Base-by-base conservation (phyloP, 2,797 vertebrate species). In the Gallinago nigripennis region DNA sequence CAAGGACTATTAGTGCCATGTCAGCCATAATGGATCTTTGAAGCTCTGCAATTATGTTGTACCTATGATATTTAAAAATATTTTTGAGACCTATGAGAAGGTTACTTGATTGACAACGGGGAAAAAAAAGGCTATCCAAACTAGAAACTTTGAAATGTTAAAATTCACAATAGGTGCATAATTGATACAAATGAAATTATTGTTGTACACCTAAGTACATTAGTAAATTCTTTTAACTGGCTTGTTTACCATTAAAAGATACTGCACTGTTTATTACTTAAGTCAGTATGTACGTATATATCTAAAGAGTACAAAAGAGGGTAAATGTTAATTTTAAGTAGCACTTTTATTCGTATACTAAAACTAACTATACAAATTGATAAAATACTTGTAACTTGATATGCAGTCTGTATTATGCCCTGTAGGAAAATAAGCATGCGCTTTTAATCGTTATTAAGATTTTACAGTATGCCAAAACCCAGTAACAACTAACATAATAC, bases 361-460 rank as follows among this genome's bases (percentile, higher is more conserved):
- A 73, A 93, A 37, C 2, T n/a, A 75, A 70, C 24, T 46, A 39
- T 91, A 56, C 70, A 58, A 61, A 57, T 27, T 72, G 30, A 35
- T 69, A 70, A 92, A 94, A 69, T 64, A 58, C 2, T 58, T 82
- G 43, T 51, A 79, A 93, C 72, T 68, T 76, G 76, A 61, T 85
- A n/a, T 11, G 11, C 31, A 75, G 43, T 11, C 63, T 65, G 16
- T 21, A 57, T 76, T 70, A 69, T 63, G 30, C 17, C 84, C 78
- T 80, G 28, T 63, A 86, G 75, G 31, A 69, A 57, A 94, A 88
- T 33, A 72, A 56, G 14, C 12, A 8, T 43, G 41, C 14, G 68
- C 33, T 94, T 88, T 86, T 72, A 90, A 85, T 91, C 11, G 4
- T 70, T 69, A 70, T 73, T 60, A 96, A 71, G 88, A 90, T 85